Conservation (phyloP, 2,113 vertebrate genomes). For the Heterochromis multidens region DNA sequence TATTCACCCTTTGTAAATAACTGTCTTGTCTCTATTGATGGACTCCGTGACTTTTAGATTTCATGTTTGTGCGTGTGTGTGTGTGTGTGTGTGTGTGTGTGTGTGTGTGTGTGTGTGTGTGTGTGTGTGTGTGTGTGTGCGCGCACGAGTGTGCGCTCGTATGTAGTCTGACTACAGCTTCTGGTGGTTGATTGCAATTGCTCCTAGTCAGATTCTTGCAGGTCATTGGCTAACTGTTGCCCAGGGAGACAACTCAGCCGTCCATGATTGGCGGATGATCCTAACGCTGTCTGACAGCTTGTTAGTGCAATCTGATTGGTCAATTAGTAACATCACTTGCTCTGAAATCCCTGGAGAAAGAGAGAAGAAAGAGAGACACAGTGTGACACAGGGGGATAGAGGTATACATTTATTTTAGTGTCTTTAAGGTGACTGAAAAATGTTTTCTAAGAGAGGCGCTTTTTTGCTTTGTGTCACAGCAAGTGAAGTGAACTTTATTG, state of each 20-base stretch:
- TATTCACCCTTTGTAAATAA: constrained; percentile 24
- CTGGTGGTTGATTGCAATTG: constrained; percentile 47
- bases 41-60: constrained; percentile 13
- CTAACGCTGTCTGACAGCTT: constrained; percentile 69
- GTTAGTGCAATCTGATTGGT: constrained; percentile 78
- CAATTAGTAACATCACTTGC: constrained; percentile 72
- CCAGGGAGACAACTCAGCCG: constrained; percentile 66
- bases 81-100: not conserved
- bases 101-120: not conserved
- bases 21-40: not conserved
- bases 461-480: not conserved
- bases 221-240: constrained; percentile 77
- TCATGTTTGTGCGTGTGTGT: constrained; percentile 14
- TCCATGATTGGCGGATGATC: constrained; percentile 63
- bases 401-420: constrained; percentile 6
- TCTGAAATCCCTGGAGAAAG: constrained; percentile 31
- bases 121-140: not conserved
- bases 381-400: not conserved
- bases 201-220: constrained; percentile 64
- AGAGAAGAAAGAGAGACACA: not conserved
- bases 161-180: constrained; percentile 23
- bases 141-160: not conserved
- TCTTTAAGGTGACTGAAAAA: not conserved
- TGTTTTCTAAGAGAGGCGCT: not conserved
- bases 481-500: not conserved